These are phyloP conservation scores for Spheniscus mendiculus DNA, from an alignment of 2,113 vertebrate species.

Conservation along the genomic window DNA sequence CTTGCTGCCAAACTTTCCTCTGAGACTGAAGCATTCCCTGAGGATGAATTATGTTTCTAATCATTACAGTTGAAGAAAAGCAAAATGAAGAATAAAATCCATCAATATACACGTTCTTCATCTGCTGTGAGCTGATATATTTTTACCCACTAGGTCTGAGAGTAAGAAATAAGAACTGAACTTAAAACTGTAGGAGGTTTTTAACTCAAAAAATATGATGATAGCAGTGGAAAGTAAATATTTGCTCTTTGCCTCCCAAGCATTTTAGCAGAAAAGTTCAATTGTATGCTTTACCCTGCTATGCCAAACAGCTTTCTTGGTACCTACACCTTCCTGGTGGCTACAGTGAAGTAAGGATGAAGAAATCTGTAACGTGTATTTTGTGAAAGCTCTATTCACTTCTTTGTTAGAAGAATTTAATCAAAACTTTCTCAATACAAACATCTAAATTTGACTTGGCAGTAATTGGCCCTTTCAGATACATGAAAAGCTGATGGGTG, in stretches of 20 bases:
- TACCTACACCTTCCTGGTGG: background rate
- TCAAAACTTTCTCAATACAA: background rate
- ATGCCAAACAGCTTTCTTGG: background rate
- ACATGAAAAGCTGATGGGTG: background rate
- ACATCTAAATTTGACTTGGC: background rate
- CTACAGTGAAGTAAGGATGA: background rate
- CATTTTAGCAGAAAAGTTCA: background rate
- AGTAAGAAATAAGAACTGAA: background rate
- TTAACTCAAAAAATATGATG: background rate
- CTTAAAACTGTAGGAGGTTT: background rate
- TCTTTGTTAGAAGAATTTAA: background rate
- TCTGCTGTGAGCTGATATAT: background rate
- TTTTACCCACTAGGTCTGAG: background rate
- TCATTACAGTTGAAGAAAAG: background rate
- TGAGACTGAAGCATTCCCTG: background rate
- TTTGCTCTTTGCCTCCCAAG: background rate
- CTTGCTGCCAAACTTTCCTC: background rate
- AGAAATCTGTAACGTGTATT: background rate
- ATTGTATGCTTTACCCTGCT: background rate
- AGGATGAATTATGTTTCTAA: background rate
- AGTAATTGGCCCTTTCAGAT: background rate
- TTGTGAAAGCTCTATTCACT: background rate
- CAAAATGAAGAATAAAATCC: background rate
- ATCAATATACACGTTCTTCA: background rate
- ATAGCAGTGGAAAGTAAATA: background rate